Conservation (phyloP, 2,113 vertebrate genomes). For the Gymnorhina tibicen region DNA sequence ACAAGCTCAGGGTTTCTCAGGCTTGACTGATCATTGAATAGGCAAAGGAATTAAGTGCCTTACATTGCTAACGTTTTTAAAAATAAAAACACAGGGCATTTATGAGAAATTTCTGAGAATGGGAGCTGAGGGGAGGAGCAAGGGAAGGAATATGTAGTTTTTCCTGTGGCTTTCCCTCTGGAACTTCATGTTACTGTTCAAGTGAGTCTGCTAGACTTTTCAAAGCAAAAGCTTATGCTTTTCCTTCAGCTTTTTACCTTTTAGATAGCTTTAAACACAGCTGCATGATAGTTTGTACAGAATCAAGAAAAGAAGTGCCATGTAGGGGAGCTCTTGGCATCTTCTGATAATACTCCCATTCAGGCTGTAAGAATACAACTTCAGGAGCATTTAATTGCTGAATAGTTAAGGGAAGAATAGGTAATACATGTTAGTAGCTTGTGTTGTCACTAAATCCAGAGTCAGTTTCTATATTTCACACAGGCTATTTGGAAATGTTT, state of each 20-base stretch:
- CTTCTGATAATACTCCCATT: background rate
- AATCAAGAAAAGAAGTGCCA: background rate
- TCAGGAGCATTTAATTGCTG: background rate
- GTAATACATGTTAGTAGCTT: background rate
- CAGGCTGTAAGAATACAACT: background rate
- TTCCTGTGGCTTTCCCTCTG: background rate
- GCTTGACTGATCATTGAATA: background rate
- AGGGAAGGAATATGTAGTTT: background rate
- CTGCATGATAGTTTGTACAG: background rate
- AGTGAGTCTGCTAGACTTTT: background rate
- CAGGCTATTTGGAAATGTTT: background rate
- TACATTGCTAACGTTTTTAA: background rate
- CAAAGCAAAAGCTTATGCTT: background rate
- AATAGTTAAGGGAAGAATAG: background rate
- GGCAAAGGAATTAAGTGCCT: background rate
- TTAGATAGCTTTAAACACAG: background rate
- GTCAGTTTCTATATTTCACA: background rate
- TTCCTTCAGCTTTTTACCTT: background rate
- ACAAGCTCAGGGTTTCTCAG: background rate
- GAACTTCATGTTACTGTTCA: background rate
- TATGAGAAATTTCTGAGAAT: background rate
- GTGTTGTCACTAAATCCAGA: background rate
- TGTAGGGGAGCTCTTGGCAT: background rate
- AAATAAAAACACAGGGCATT: background rate
- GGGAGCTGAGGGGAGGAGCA: background rate